Percentiles rank a stretch among this genome's conserved stretches.
Evolutionary conservation across 2,888 invertebrate genomes (phyloP).

Genomic region (Cantharis nigra): DNA sequence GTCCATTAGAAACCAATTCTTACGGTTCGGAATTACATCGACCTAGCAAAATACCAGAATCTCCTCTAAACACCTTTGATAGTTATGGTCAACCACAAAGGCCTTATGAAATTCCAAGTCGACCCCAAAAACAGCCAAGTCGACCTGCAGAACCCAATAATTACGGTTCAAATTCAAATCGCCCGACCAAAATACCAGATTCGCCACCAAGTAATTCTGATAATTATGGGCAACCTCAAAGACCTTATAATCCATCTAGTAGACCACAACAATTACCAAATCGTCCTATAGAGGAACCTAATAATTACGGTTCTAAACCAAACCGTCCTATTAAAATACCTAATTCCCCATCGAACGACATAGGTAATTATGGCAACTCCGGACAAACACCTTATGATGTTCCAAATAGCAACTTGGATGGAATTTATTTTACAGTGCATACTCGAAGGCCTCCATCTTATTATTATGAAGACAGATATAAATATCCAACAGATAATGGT

Average conservation of each 20-base stretch:
- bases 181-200: conserved; percentile 2
- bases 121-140: not conserved
- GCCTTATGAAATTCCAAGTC: not conserved
- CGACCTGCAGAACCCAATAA: conserved; percentile 1
- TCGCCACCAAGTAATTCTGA: not conserved
- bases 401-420: not conserved
- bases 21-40: not conserved
- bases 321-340: not conserved
- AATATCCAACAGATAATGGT: not conserved
- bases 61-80: not conserved
- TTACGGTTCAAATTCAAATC: conserved; percentile 22
- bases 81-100: not conserved
- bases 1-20: not conserved
- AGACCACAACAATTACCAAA: not conserved
- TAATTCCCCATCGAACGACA: conserved; percentile 13
- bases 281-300: not conserved
- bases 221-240: not conserved
- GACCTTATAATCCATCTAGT: not conserved
- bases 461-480: not conserved
- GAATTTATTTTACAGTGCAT: not conserved
- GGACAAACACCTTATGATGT: not conserved
- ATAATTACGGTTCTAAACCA: not conserved
- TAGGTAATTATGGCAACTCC: not conserved
- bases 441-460: not conserved
- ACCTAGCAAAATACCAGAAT: not conserved